Evolutionary conservation across 2,113 vertebrate species (phyloP), one percentile per base, ranked within the genome.

Genomic region (Callopanchax toddi): DNA sequence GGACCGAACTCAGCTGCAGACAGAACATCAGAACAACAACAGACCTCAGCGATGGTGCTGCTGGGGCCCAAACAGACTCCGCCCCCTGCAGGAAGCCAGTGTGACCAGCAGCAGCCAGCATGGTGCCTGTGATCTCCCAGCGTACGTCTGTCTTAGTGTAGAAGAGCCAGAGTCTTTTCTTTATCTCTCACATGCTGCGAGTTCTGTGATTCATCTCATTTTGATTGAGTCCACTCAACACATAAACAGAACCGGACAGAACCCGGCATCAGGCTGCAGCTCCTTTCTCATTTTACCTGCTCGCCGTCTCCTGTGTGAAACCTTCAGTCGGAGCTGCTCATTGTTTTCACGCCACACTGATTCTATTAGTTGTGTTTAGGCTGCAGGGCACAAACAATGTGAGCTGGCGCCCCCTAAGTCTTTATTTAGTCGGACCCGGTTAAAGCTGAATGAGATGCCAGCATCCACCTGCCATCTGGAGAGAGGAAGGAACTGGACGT

Each of bases 401-500:
- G 16, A 32, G 29, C 29, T 9, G 26, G 6, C 29, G 10, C 16
- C 16, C 25, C 17, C 18, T 9, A 16, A 20, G 20, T 12, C 15
- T 60, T 68, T 56, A 13, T 42, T 49, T 51, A 18, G 13, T 70
- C 17, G 3, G n/a, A 53, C 29, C 36, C 0, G 0, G 34, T 74
- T 52, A 57, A 22, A 48, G 67, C 54, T 62, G 25, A 55, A 45
- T 7, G 45, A 67, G 39, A 18, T 4, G 21, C 48, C 57, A 50
- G 61, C 53, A 4, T 71, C 54, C 66, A 67, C 66, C 61, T 73
- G 60, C 76, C 51, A 43, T 62, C 52, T 49, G 62, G 44, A 57
- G 25, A 32, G 54, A 5, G 3, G 0, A 9, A 13, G 49, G 25
- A 34, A 12, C 5, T n/a, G 20, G 13, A 34, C 10, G 17, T 32